Percentiles rank a stretch among this genome's conserved stretches.
Conservation (phyloP, 1,140 invertebrate species). For the Chionoecetes opilio region DNA sequence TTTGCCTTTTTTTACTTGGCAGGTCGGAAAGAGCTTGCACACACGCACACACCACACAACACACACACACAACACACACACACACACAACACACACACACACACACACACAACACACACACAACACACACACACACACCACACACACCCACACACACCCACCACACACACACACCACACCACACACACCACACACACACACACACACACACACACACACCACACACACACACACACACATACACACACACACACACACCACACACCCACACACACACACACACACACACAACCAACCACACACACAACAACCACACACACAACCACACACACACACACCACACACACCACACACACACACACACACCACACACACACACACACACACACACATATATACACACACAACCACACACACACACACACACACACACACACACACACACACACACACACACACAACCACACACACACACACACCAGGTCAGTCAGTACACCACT, state of each 20-base stretch:
- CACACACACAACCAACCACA: too few relatives aligned
- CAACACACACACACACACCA: neutral
- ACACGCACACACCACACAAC: conserved; percentile 9
- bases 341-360: conserved; percentile 25
- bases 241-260: neutral
- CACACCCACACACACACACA: neutral
- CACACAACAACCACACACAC: too few relatives aligned
- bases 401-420: neutral
- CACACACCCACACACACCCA: too few relatives aligned
- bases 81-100: neutral
- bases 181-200: conserved; percentile 25
- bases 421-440: neutral
- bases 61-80: conserved; percentile 13
- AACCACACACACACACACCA: neutral
- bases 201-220: neutral
- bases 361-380: neutral
- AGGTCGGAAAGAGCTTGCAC: neutral
- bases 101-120: neutral
- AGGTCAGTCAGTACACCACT: neutral
- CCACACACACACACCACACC: neutral
- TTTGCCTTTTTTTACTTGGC: neutral
- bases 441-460: too few relatives aligned
- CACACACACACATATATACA: neutral
- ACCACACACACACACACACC: neutral
- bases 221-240: neutral